Percentiles rank a stretch among this genome's conserved stretches.
phyloP scores from a whole-genome alignment of 2,113 vertebrate species.

The Limanda limanda region DNA sequence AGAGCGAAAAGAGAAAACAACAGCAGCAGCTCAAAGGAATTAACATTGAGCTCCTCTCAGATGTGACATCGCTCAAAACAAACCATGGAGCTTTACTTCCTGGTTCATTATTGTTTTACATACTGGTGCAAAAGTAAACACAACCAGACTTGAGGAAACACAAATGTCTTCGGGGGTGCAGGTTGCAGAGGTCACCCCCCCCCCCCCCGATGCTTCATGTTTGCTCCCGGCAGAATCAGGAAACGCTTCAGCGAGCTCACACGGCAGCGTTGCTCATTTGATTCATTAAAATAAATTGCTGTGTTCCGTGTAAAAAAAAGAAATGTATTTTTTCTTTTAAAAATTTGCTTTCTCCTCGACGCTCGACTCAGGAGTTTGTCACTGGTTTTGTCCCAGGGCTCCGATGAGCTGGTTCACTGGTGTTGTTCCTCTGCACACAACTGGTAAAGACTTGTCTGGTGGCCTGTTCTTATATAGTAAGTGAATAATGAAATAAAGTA shows the following conservation, averaged over 20 bases:
- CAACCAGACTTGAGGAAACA: constrained; percentile 28
- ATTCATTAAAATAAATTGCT: constrained; percentile 66
- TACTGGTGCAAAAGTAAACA: constrained; percentile 35
- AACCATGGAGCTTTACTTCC: neutral
- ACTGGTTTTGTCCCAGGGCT: constrained; percentile 3
- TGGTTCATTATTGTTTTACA: constrained; percentile 24
- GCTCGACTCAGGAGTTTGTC: constrained; percentile 55
- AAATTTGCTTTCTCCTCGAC: constrained; percentile 22
- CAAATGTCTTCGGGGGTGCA: constrained; percentile 36
- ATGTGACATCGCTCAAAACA: neutral
- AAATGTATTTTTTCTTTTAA: constrained; percentile 3
- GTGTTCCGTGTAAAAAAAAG: constrained; percentile 30
- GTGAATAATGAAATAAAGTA: constrained; percentile 54
- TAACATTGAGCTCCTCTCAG: neutral
- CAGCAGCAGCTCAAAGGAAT: neutral
- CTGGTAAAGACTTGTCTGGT: neutral
- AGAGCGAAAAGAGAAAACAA: neutral
- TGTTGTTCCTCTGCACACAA: constrained; percentile 28
- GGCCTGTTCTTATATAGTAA: constrained; percentile 35
- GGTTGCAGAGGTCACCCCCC: constrained; percentile 51
- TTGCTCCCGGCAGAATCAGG: constrained; percentile 55
- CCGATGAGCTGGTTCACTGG: neutral
- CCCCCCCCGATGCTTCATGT: constrained; percentile 16
- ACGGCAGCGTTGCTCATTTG: constrained; percentile 51
- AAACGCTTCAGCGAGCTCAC: constrained; percentile 46